These are phyloP conservation scores for Pantherophis vulpinus DNA, from an alignment of 2,797 vertebrate species.

Conservation along the genomic window DNA sequence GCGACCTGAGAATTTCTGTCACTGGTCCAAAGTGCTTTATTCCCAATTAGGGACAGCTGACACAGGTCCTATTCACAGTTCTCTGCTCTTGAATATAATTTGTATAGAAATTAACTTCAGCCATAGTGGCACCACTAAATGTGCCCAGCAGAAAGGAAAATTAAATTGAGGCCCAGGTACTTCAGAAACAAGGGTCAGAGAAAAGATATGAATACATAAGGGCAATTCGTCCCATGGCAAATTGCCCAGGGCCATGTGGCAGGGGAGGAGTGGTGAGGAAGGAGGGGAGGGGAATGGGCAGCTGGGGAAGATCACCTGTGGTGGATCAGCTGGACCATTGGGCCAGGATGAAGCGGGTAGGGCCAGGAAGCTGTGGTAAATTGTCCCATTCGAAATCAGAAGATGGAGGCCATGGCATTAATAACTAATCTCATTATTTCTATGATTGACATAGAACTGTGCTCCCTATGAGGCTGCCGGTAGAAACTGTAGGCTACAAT, in stretches of 20 bases:
- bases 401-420: no score
- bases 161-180: constrained; percentile 88
- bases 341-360: no score
- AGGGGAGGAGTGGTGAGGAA: background rate
- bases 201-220: constrained; percentile 96
- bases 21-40: constrained; percentile 97
- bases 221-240: constrained; percentile 62
- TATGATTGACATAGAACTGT: background rate
- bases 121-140: constrained; percentile 92
- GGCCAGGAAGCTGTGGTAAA: no score
- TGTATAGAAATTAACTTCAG: constrained; percentile 97
- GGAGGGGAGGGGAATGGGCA: background rate
- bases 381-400: no score
- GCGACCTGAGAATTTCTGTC: constrained; percentile 91
- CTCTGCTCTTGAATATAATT: constrained; percentile 92
- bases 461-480: background rate
- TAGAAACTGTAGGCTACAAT: background rate
- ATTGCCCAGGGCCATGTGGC: background rate
- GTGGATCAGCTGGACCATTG: no score
- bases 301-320: background rate
- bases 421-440: background rate
- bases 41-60: constrained; percentile 99
- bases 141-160: constrained; percentile 94
- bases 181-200: constrained; percentile 86
- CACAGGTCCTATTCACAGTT: constrained; percentile 92